Conservation (phyloP, 2,113 vertebrate species). For the Aptenodytes forsteri region DNA sequence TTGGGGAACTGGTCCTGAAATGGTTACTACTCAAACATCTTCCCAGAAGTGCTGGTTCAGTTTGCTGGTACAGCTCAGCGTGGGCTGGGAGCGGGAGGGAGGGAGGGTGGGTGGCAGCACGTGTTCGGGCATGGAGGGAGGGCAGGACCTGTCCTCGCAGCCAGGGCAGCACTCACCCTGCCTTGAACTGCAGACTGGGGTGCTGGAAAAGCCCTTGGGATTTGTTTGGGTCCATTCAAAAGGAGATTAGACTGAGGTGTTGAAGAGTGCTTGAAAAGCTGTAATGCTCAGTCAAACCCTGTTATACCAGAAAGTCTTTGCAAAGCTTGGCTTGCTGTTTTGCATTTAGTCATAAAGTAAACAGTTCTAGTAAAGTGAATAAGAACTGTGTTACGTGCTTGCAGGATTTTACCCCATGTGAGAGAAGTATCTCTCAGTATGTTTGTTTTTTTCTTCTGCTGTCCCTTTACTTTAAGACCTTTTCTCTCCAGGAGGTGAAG, state of each 20-base stretch:
- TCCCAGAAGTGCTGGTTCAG: background rate
- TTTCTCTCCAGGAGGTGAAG: background rate
- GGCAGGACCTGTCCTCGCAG: accelerated
- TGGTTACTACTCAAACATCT: background rate
- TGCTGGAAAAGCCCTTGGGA: background rate
- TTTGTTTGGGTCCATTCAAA: background rate
- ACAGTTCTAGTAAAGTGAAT: background rate
- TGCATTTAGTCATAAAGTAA: background rate
- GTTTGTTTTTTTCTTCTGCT: background rate
- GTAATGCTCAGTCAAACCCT: background rate
- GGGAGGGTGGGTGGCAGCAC: accelerated
- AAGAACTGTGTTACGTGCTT: background rate
- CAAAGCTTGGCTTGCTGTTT: background rate
- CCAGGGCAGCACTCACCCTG: background rate
- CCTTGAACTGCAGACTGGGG: background rate
- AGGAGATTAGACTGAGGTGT: background rate
- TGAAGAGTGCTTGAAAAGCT: background rate
- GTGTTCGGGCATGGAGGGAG: accelerated
- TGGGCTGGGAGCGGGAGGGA: accelerated
- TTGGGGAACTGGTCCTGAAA: background rate
- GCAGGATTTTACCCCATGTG: background rate
- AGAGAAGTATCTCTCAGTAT: background rate
- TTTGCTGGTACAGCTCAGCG: accelerated
- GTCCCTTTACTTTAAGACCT: background rate
- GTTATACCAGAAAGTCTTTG: background rate